These are phyloP conservation scores for Neoaliturus tenellus DNA, from an alignment of 2,888 invertebrate genomes.

Conservation along the genomic window DNA sequence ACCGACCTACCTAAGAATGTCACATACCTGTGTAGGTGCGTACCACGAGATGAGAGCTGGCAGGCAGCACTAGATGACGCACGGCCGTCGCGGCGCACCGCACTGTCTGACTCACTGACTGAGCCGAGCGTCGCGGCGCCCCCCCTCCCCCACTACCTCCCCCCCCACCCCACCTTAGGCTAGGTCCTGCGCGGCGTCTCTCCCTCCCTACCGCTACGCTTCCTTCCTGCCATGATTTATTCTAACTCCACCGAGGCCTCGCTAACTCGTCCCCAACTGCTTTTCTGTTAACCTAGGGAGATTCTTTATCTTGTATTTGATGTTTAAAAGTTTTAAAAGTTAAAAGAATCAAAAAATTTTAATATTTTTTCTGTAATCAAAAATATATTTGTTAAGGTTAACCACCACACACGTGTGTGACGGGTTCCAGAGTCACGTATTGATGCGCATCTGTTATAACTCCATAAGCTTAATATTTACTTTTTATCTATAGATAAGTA, in stretches of 20 bases:
- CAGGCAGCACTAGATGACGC: too few species aligned
- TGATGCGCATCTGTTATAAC: too few species aligned
- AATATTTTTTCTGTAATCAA: too few species aligned
- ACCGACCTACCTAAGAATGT: too few species aligned
- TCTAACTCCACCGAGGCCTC: neutral
- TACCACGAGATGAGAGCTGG: too few species aligned
- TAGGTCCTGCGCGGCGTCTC: neutral
- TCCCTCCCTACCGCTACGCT: neutral
- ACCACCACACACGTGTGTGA: too few species aligned
- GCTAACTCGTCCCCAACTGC: neutral
- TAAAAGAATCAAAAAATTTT: too few species aligned
- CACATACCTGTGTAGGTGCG: too few species aligned
- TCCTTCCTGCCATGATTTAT: neutral
- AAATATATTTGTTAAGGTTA: too few species aligned
- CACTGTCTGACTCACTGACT: neutral
- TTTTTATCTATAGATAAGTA: too few species aligned
- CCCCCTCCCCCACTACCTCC: neutral
- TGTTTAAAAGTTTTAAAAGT: neutral
- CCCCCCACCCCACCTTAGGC: neutral
- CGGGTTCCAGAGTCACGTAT: too few species aligned
- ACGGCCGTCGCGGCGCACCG: neutral
- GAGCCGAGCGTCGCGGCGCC: neutral
- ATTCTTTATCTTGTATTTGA: neutral
- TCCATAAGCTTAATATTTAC: too few species aligned
- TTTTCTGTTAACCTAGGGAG: neutral